phyloP scores from a whole-genome alignment of 2,113 vertebrate genomes.

The Danio rerio region DNA sequence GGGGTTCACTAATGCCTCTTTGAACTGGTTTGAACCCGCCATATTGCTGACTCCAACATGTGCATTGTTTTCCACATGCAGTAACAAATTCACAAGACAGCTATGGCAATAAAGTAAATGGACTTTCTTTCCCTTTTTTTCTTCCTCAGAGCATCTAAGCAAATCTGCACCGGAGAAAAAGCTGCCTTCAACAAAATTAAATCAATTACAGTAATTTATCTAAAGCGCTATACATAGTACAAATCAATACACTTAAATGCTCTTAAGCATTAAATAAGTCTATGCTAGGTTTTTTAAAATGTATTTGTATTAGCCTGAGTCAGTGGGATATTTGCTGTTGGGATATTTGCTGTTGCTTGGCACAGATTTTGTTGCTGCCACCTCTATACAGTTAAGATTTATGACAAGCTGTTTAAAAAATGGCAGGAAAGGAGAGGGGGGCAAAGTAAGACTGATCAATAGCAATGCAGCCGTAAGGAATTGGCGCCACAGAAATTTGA shows the following conservation, averaged over 20 bases:
- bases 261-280: neutral
- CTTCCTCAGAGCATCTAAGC: neutral
- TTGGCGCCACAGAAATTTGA: neutral
- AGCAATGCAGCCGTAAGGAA: neutral
- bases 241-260: slow-evolving; percentile 9
- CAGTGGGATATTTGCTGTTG: no score
- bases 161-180: slow-evolving; percentile 5
- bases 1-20: slow-evolving; percentile 11
- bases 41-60: slow-evolving; percentile 14
- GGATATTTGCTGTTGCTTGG: neutral
- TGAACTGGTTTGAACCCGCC: neutral
- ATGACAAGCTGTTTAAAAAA: neutral
- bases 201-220: slow-evolving; percentile 2
- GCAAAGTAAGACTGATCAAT: slow-evolving; percentile 13
- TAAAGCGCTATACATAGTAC: neutral
- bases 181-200: neutral
- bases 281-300: neutral
- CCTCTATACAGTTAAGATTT: neutral
- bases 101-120: neutral
- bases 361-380: neutral
- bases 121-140: neutral
- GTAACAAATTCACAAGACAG: neutral
- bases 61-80: neutral
- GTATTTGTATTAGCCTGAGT: neutral
- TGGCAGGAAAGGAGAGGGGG: neutral